Base-by-base conservation (phyloP, 64 coral and sea anemone species). In the Astreopora myriophthalma region DNA sequence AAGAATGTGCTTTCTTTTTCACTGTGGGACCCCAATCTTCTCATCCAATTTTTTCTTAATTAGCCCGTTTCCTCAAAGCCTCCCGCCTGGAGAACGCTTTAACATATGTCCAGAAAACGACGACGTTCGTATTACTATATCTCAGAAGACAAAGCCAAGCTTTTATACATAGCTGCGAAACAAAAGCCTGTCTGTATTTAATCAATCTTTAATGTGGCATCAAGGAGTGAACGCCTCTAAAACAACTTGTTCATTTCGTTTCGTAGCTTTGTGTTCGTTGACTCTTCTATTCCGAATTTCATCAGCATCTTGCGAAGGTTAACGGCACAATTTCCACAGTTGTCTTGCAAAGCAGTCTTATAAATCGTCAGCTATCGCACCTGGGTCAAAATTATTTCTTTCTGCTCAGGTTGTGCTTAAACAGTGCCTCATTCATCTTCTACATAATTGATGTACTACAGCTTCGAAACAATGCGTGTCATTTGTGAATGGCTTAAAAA, bases 151-250 rank as follows among this genome's bases (percentile, higher is more conserved):
- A 38, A 61, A 35, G 32, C 44, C 29, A 71, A n/a, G 60, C 88
- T 91, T 91, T 91, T 91, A 91, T 91, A 23, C 38, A 13, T 16
- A 23, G 76, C 29, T 19, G 60, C 49, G 6, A 91, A 91, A 66
- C 64, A 91, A 91, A 72, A 63, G 57, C 22, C 61, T 35, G 44
- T 64, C 31, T 83, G 79, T 83, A 20, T 64, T 83, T 83, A 64
- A 83, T 83, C 38, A 83, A 83, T 83, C 28, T 64, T 83, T 83
- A 83, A 83, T 83, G 79, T 64, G 34, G 33, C 51, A 36, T 83
- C 57, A 83, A 64, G 57, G 34, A 22, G 57, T 25, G 79, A 64
- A 13, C 19, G 57, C 17, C 19, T 83, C 16, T 83, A 16, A 38
- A 25, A 83, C 79, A 83, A 83, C 52, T 64, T 83, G 79, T 83